Conservation (phyloP, 1,140 invertebrate species). For the Lanistes nyassanus region DNA sequence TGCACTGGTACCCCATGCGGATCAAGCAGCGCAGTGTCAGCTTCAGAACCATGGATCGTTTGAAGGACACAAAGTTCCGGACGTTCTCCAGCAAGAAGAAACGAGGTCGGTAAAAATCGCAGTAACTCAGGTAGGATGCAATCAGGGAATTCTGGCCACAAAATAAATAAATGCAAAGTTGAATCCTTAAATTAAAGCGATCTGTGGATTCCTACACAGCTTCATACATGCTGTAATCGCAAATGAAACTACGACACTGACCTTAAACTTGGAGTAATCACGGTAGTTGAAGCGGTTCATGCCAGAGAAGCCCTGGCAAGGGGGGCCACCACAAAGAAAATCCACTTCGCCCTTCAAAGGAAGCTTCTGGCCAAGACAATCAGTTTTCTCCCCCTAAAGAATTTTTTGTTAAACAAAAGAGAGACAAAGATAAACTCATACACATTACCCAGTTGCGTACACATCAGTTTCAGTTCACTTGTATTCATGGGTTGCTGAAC, state of each 20-base stretch:
- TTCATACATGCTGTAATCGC: not conserved
- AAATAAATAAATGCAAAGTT: slow-evolving; percentile 21
- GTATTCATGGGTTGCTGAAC: too few relatives aligned
- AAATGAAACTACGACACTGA: slow-evolving; percentile 38
- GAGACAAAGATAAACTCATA: too few relatives aligned
- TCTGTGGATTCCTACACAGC: not conserved
- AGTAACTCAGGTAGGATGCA: slow-evolving; percentile 85
- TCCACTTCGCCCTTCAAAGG: slow-evolving; percentile 84
- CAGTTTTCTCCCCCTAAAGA: slow-evolving; percentile 69
- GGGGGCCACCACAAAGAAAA: slow-evolving; percentile 87
- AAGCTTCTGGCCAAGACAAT: slow-evolving; percentile 73
- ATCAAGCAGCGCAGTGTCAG: slow-evolving; percentile 81
- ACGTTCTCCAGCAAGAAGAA: slow-evolving; percentile 91
- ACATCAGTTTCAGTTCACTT: too few relatives aligned
- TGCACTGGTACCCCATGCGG: slow-evolving; percentile 83
- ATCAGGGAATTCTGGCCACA: slow-evolving; percentile 81
- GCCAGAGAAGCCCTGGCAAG: slow-evolving; percentile 90
- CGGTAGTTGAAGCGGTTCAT: slow-evolving; percentile 90
- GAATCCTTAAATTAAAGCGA: not conserved
- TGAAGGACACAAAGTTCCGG: slow-evolving; percentile 85
- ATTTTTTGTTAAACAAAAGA: not conserved
- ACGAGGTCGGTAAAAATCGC: slow-evolving; percentile 86
- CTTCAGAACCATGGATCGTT: slow-evolving; percentile 85
- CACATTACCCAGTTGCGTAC: too few relatives aligned
- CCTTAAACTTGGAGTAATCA: slow-evolving; percentile 88